Conservation (phyloP, 2,888 invertebrate species). For the Acanthosoma haemorrhoidale region DNA sequence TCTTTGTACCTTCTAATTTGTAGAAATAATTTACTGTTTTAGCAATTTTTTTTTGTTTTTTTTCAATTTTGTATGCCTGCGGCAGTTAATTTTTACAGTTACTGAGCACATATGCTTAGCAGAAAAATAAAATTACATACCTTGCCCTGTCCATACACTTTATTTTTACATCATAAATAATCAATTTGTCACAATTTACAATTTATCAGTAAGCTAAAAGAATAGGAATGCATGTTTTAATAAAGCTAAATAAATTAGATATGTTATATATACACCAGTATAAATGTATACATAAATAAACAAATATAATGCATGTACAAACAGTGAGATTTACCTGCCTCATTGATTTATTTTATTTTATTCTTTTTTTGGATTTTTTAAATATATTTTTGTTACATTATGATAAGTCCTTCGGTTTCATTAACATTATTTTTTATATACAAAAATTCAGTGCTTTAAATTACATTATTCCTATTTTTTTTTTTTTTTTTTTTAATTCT, state of each 20-base stretch:
- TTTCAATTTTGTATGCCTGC: neutral
- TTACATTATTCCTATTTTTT: conserved; percentile 26
- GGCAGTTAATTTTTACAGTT: neutral
- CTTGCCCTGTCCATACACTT: conserved; percentile 5
- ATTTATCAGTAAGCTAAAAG: neutral
- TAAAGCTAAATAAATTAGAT: conserved; percentile 5
- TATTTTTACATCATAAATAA: conserved; percentile 6
- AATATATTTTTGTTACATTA: neutral
- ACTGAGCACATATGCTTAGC: neutral
- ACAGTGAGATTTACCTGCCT: conserved; percentile 11
- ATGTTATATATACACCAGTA: conserved; percentile 3
- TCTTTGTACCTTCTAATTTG: neutral
- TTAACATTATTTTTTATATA: conserved; percentile 26
- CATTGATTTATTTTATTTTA: neutral
- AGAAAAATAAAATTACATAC: conserved; percentile 3
- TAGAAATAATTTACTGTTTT: neutral
- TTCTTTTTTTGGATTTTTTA: neutral
- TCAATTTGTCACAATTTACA: neutral
- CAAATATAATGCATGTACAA: conserved; percentile 19
- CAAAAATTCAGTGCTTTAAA: conserved; percentile 35
- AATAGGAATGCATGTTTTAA: conserved; percentile 1
- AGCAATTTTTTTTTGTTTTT: neutral
- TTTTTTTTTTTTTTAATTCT: conserved; percentile 1
- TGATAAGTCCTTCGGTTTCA: conserved; percentile 27
- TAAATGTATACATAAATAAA: conserved; percentile 13